A percentile compares a stretch with the other conserved stretches of the same genome.
Evolutionary conservation across 1,140 invertebrate species (phyloP).

Genomic region (Diachasma alloeum): DNA sequence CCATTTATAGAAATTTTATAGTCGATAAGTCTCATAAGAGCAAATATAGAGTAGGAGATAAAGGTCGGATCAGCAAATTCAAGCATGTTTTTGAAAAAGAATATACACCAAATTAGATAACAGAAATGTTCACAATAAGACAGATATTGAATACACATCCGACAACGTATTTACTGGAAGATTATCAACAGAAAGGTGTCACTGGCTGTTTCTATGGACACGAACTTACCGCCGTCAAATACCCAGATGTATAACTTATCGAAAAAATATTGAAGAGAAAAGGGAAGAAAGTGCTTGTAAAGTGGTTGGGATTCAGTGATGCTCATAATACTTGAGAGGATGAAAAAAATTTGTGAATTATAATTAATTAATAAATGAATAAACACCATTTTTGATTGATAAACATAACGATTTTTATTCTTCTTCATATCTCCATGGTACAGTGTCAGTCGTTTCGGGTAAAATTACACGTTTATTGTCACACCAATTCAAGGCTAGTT

Average conservation of each 20-base stretch:
- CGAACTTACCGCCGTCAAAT: conserved; percentile 11
- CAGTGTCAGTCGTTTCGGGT: conserved; percentile 15
- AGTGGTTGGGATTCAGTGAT: conserved; percentile 22
- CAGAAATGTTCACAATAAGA: no score
- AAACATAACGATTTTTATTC: neutral
- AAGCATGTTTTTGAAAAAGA: no score
- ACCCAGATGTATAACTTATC: conserved; percentile 20
- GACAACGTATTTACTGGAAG: no score
- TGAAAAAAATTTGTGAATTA: neutral
- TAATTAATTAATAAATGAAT: neutral
- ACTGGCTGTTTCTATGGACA: conserved; percentile 19
- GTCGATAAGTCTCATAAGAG: no score
- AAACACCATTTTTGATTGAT: neutral
- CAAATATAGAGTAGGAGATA: no score
- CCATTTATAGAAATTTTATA: no score
- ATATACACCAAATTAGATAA: no score
- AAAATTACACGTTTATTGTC: conserved; percentile 11
- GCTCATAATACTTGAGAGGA: conserved; percentile 3
- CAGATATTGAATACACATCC: no score
- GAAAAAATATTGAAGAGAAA: neutral
- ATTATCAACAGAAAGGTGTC: no score
- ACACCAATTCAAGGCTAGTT: neutral
- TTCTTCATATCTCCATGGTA: conserved; percentile 18
- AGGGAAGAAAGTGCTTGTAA: conserved; percentile 14
- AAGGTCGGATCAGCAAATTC: no score